Evolutionary conservation across 2,797 vertebrate species (phyloP), one percentile per base, ranked within the genome.

Genomic region (Aplochiton taeniatus): DNA sequence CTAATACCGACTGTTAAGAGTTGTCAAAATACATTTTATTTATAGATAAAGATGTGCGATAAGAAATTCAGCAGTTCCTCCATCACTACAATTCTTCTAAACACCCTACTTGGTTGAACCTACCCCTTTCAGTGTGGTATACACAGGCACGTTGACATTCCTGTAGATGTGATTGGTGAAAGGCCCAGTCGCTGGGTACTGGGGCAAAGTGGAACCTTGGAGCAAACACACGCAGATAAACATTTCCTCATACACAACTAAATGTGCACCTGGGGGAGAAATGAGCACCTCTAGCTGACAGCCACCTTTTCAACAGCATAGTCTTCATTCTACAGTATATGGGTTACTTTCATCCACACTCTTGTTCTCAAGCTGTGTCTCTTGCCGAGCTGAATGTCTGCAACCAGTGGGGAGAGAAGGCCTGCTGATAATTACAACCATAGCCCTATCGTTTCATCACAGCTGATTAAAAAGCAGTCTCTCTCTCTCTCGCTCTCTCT

Each of bases 121-220:
- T 90, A 98, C 96, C 93, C 96, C 96, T 88, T 97, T 98, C 81
- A 98, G 85, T 0, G 94, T 93, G 69, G 95, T 94, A 72, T 96
- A 98, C 73, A 98, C 96, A 8, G 96, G 96, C 13, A 95, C 93
- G 0, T 89, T 94, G 63, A 96, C 83, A 46, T 96, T 97, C 89
- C 93, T 96, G 81, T 97, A 96, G 86, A 96, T 92, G 57, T 96
- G 83, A 83, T 91, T 90, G 47, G 90, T 93, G 82, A 96, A 96
- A 3, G 94, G 91, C 46, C 94, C 95, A 65, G 92, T 82, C 17
- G 89, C 79, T 13, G 89, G 89, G 75, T 83, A 86, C 0, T 91
- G 88, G 56, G 91, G 84, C 68, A 93, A 84, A 69, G 69, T 89
- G 56, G 93, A 94, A 31, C 58, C 87, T 96, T 98, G 85, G 7